A percentile compares a stretch with the other conserved stretches of the same genome.
These are phyloP conservation scores for Pseudorectes ferrugineus DNA, from an alignment of 2,113 vertebrate genomes.

Conservation along the genomic window DNA sequence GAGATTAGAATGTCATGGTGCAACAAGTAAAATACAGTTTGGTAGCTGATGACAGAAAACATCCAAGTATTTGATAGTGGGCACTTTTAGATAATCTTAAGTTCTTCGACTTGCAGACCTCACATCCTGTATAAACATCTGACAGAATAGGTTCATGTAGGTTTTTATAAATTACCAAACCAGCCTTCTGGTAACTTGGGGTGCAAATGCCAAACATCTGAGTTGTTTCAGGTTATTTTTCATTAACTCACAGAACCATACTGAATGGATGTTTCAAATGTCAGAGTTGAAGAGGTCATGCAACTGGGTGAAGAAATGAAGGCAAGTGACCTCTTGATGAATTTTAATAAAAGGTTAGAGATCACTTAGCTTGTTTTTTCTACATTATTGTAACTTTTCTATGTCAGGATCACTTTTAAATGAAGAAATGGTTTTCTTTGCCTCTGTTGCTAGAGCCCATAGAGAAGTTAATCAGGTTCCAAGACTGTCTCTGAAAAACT, in stretches of 20 bases:
- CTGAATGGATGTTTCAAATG: not conserved
- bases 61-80: not conserved
- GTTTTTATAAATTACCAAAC: not conserved
- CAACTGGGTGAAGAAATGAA: not conserved
- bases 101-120: not conserved
- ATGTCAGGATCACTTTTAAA: not conserved
- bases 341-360: not conserved
- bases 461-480: not conserved
- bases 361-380: not conserved
- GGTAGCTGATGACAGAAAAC: not conserved
- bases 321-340: not conserved
- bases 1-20: not conserved
- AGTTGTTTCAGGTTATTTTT: not conserved
- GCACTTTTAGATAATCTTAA: not conserved
- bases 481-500: not conserved
- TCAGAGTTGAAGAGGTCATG: constrained; percentile 3
- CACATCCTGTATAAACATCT: not conserved
- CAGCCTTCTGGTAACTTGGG: not conserved
- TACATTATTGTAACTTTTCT: not conserved
- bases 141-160: not conserved
- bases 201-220: not conserved
- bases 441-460: not conserved
- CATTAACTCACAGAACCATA: not conserved
- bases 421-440: not conserved
- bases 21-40: not conserved